phyloP scores from a whole-genome alignment of 2,888 invertebrate species.

The Oxyteleia sp. region DNA sequence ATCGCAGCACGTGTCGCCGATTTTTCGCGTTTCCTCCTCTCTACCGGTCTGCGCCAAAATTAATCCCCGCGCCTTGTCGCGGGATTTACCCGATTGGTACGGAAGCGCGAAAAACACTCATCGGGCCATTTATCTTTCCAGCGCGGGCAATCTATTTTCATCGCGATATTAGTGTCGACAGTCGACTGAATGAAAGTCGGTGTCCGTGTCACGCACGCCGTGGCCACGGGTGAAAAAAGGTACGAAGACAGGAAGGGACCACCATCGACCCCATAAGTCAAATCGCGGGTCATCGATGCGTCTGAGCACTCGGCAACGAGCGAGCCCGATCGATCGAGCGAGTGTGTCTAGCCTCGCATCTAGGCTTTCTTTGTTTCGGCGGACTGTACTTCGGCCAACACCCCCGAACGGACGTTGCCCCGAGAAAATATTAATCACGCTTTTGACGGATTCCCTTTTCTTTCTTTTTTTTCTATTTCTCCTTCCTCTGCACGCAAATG shows the following conservation, averaged over 20 bases:
- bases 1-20: too few species aligned
- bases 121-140: neutral
- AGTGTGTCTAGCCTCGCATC: constrained; percentile 73
- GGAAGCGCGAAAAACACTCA: neutral
- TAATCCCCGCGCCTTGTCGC: neutral
- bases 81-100: neutral
- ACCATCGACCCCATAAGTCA: constrained; percentile 53
- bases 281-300: constrained; percentile 44
- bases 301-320: constrained; percentile 48
- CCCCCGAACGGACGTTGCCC: constrained; percentile 28
- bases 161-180: neutral
- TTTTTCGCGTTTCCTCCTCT: too few species aligned
- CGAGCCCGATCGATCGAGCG: constrained; percentile 79
- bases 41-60: too few species aligned
- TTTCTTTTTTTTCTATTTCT: constrained; percentile 13
- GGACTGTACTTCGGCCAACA: constrained; percentile 49
- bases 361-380: constrained; percentile 53
- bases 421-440: constrained; percentile 22
- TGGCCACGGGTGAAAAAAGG: constrained; percentile 16
- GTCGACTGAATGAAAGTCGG: neutral
- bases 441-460: neutral
- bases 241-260: constrained; percentile 38
- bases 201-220: neutral
- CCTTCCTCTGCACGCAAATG: constrained; percentile 19
- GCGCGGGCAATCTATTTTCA: neutral